phyloP scores from a whole-genome alignment of 2,113 vertebrate genomes.

The Dasyurus viverrinus region DNA sequence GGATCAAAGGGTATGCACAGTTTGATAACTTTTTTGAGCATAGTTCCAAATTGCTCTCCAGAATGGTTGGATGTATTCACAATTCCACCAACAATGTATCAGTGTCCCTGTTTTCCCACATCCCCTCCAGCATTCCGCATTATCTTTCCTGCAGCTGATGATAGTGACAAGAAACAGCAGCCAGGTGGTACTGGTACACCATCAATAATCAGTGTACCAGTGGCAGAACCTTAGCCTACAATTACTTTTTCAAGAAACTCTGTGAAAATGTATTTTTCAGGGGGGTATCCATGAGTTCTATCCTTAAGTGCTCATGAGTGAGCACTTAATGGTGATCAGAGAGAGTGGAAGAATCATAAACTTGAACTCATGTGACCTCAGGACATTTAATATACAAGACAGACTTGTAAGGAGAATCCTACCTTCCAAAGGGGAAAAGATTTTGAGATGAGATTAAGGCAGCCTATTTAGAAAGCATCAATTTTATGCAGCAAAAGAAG shows the following conservation, averaged over 20 bases:
- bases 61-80: no score
- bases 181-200: no score
- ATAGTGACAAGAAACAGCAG: no score
- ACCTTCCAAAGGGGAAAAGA: neutral
- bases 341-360: neutral
- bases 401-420: neutral
- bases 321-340: neutral
- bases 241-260: no score
- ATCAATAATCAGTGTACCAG: no score
- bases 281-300: neutral
- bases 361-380: neutral
- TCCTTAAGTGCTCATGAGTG: neutral
- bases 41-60: no score
- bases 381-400: neutral
- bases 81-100: no score
- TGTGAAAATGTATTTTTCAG: neutral
- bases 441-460: neutral
- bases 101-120: no score
- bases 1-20: no score
- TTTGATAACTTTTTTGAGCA: no score
- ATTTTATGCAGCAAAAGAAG: neutral
- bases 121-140: no score
- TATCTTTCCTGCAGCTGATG: neutral
- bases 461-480: neutral
- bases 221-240: no score